phyloP scores from a whole-genome alignment of 2,797 vertebrate genomes.

The Neostethus bicornis region DNA sequence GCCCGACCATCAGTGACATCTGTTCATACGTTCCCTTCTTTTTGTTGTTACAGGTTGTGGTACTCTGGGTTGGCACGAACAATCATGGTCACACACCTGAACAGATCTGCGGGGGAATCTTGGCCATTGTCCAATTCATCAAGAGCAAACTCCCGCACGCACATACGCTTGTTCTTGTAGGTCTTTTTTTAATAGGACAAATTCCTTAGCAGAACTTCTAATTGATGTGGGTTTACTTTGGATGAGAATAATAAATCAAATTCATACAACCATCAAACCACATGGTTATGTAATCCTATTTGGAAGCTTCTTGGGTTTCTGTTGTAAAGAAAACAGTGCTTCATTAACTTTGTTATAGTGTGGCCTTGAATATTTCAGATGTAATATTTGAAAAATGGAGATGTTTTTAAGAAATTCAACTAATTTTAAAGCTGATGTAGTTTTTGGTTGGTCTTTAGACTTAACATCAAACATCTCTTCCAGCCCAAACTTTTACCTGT shows the following conservation, averaged over 20 bases:
- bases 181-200: constrained; percentile 53
- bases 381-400: not conserved
- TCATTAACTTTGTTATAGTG: not conserved
- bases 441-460: not conserved
- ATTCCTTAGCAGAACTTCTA: constrained; percentile 7
- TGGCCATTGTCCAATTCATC: constrained; percentile 85
- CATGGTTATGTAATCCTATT: not conserved
- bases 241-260: constrained; percentile 21
- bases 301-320: constrained; percentile 18
- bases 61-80: constrained; percentile 92
- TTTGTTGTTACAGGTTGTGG: constrained; percentile 82
- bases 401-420: constrained; percentile 2
- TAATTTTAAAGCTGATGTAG: not conserved
- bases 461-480: not conserved
- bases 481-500: not conserved
- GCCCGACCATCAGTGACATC: constrained; percentile 1
- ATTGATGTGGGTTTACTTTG: constrained; percentile 1
- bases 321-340: constrained; percentile 1
- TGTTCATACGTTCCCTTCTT: constrained; percentile 17
- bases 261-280: constrained; percentile 23
- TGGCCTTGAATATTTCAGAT: not conserved
- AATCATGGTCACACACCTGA: constrained; percentile 88
- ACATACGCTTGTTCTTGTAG: constrained; percentile 86
- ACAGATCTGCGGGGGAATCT: constrained; percentile 86
- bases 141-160: constrained; percentile 86